phyloP scores from a whole-genome alignment of 2,113 vertebrate genomes.

The Tursiops truncatus region DNA sequence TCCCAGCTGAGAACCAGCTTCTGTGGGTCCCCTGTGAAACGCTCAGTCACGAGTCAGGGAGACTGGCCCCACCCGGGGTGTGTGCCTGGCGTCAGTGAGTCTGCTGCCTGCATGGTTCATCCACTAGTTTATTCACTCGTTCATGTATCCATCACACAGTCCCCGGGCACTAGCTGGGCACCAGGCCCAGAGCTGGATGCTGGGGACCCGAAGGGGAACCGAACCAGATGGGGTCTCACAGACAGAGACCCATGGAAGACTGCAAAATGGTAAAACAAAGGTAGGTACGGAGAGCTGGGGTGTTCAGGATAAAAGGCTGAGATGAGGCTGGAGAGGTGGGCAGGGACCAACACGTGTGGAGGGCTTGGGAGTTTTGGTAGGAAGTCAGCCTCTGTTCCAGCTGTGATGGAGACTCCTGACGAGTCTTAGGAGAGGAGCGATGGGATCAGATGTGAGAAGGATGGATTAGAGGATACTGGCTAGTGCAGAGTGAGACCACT shows the following conservation, averaged over 20 bases:
- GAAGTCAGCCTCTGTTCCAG: neutral
- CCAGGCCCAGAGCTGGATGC: neutral
- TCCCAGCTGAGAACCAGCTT: constrained; percentile 56
- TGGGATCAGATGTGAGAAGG: neutral
- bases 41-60: constrained; percentile 60
- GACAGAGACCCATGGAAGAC: neutral
- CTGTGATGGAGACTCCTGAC: too few relatives aligned
- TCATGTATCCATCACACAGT: neutral
- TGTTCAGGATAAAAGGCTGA: neutral
- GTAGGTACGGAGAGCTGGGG: neutral
- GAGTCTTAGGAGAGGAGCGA: neutral
- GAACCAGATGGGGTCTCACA: neutral
- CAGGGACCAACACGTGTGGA: too few relatives aligned
- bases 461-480: neutral
- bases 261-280: neutral
- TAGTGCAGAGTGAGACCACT: neutral
- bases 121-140: neutral
- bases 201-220: neutral
- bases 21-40: constrained; percentile 65
- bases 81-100: constrained; percentile 1
- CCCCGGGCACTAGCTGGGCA: neutral
- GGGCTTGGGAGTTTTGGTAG: neutral
- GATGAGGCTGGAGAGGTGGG: neutral
- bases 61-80: constrained; percentile 31
- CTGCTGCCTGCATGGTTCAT: neutral